Evolutionary conservation across 2,113 vertebrate species (phyloP).

Genomic region (Rhipidura dahli): DNA sequence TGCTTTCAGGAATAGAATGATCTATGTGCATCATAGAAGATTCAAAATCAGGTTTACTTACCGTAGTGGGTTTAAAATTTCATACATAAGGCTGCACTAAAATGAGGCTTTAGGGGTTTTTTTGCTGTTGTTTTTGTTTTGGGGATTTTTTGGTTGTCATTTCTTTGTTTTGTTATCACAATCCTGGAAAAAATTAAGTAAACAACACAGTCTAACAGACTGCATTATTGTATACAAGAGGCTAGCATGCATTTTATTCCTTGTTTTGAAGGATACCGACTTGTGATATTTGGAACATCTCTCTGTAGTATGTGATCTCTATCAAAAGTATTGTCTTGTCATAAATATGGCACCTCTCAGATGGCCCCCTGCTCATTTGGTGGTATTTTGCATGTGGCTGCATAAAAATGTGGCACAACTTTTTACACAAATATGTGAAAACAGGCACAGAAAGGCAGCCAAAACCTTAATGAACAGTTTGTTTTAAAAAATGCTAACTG

Average conservation of each 20-base stretch:
- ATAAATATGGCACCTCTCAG: conserved; percentile 20
- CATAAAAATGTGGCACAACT: neutral
- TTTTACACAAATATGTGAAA: neutral
- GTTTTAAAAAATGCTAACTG: neutral
- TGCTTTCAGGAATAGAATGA: neutral
- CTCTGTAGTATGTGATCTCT: neutral
- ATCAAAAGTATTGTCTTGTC: neutral
- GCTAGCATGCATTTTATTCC: neutral
- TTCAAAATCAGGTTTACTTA: neutral
- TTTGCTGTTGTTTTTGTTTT: fast-evolving
- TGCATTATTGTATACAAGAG: neutral
- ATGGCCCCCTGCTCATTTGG: neutral
- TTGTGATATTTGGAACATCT: neutral
- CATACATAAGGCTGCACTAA: neutral
- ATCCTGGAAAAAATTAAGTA: neutral
- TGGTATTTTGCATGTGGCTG: neutral
- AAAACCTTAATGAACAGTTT: conserved; percentile 20
- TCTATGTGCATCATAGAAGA: neutral
- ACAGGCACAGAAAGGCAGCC: neutral
- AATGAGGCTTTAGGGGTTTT: neutral
- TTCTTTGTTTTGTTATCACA: neutral
- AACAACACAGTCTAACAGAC: neutral
- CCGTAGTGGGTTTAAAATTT: neutral
- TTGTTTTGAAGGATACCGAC: neutral
- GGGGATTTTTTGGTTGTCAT: neutral